phyloP scores from a whole-genome alignment of 1,140 invertebrate species.

The Radopholus similis region DNA sequence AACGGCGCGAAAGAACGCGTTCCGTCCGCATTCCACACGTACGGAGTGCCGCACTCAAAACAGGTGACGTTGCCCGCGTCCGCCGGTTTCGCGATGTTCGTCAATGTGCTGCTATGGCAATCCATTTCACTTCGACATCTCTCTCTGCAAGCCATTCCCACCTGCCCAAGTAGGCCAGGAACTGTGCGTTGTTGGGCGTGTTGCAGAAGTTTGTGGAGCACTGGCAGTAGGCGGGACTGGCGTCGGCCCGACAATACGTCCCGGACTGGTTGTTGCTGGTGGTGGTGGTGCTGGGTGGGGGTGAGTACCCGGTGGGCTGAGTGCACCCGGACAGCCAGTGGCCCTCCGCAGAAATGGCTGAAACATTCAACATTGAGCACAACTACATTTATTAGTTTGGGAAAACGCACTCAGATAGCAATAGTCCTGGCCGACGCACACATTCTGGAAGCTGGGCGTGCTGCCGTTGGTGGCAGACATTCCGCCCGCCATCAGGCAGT shows the following conservation, averaged over 20 bases:
- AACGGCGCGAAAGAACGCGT: background rate
- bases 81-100: background rate
- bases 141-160: background rate
- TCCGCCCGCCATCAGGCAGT: background rate
- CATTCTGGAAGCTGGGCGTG: conserved; percentile 8
- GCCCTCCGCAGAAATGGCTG: background rate
- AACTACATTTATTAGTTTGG: background rate
- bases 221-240: background rate
- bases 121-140: background rate
- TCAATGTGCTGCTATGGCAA: background rate
- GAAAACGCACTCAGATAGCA: conserved; percentile 8
- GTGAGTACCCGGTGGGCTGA: background rate
- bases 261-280: no score
- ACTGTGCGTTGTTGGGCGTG: conserved; percentile 7
- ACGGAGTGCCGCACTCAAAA: conserved; percentile 12
- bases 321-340: background rate
- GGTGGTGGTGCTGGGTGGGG: background rate
- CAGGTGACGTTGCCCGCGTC: conserved; percentile 12
- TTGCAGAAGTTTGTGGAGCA: conserved; percentile 12
- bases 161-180: conserved; percentile 1
- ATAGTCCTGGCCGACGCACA: conserved; percentile 11
- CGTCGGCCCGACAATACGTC: background rate
- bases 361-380: background rate
- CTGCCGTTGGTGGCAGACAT: background rate
- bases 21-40: conserved; percentile 1